Evolutionary conservation across 2,888 invertebrate species (phyloP).

Genomic region (Drosophila suboccidentalis): DNA sequence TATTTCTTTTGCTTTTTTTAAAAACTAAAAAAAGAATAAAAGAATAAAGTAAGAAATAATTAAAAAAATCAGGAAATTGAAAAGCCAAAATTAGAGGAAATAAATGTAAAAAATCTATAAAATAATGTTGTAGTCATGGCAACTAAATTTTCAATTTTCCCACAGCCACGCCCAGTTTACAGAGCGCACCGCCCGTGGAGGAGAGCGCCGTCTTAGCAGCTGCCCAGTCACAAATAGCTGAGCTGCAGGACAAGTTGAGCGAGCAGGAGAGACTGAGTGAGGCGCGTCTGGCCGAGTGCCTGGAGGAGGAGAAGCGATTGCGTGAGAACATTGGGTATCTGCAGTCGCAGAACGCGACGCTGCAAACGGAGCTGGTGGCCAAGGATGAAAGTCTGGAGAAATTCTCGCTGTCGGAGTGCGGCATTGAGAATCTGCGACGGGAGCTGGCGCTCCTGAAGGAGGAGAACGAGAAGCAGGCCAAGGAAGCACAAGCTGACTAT

Average conservation of each 20-base stretch:
- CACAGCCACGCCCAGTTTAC: constrained; percentile 71
- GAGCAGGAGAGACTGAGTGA: constrained; percentile 55
- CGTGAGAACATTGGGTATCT: constrained; percentile 77
- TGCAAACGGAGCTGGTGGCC: constrained; percentile 77
- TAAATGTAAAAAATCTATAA: no score
- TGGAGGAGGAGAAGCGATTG: constrained; percentile 73
- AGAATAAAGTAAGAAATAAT: no score
- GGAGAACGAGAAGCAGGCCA: constrained; percentile 75
- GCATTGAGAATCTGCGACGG: constrained; percentile 78
- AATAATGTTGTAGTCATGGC: no score
- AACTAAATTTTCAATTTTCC: no score
- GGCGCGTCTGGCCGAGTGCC: constrained; percentile 53
- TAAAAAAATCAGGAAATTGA: no score
- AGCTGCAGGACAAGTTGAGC: constrained; percentile 59
- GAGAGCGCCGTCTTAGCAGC: constrained; percentile 47
- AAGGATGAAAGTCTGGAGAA: constrained; percentile 84
- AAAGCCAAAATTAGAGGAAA: no score
- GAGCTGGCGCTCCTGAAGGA: constrained; percentile 74
- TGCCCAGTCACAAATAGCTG: constrained; percentile 49
- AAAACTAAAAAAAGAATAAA: no score
- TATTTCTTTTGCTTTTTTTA: no score
- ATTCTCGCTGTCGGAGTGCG: constrained; percentile 78
- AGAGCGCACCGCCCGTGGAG: constrained; percentile 48
- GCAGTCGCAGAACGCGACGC: constrained; percentile 74
- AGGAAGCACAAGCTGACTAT: constrained; percentile 50